Base-by-base conservation (phyloP, 1,140 invertebrate species). In the Antheraea pernyi region DNA sequence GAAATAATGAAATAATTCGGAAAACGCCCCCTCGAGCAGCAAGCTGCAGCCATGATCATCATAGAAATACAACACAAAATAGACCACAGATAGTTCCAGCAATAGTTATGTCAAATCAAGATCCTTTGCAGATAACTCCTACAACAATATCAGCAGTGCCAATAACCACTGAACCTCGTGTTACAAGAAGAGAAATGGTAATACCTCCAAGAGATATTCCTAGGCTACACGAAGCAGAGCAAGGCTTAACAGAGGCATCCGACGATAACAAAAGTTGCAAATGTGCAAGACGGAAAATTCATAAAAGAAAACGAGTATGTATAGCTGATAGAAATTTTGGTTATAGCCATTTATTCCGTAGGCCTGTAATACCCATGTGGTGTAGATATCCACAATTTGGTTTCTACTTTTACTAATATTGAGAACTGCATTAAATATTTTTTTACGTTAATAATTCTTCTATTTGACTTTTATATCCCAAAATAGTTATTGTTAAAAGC, bases 1-100 rank as follows among this genome's bases (percentile, higher is more conserved):
- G 79, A 60, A 64, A 65, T 39, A 79, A 69, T n/a, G 76, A 82
- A 73, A 0, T n/a, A 7, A 19, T 37, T 18, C 68, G 76, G 59
- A 73, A 70, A 48, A 19, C 59, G 5, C 65, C 62, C 22, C 76
- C 72, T 61, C 59, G 59, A 61, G 9, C 9, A 19, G 2, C 10
- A 61, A 19, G 4, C 4, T 11, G 59, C 16, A 61, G 18, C 11
- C 46, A 48, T 13, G 7, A 48, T 48, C 11, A 48, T 48, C 46
- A 48, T 48, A 48, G 46, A 48, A 48, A 48, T 48, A 13, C 11
- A 48, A 13, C 11, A 11, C 7, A 48, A 11, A 48, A 48, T 48
- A 3, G 13, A 48, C 46, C 46, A 11, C 46, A 7, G 13, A 13
- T n/a, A n/a, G n/a, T n/a, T n/a, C n/a, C 46, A 48, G 7, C 46